These are phyloP conservation scores for Peromyscus melanophrys DNA, from an alignment of 2,797 vertebrate genomes.

Conservation along the genomic window DNA sequence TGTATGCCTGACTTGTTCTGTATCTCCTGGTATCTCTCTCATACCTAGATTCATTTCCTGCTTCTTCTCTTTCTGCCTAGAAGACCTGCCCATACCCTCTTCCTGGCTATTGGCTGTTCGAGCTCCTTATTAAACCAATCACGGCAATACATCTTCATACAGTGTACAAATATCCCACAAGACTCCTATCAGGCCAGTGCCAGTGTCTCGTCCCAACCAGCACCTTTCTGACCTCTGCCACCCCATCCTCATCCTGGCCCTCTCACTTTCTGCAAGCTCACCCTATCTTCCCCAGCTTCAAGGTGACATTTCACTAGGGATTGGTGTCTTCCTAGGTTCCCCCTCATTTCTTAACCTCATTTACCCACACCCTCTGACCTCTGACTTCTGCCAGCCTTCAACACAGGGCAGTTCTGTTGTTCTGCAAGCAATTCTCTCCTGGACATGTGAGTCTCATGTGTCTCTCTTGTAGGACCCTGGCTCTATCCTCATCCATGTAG, in stretches of 20 bases:
- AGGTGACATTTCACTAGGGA: background rate
- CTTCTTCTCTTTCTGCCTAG: background rate
- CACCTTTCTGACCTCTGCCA: background rate
- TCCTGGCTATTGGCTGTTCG: background rate
- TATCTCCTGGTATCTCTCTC: too few relatives aligned
- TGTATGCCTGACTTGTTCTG: background rate
- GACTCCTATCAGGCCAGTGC: background rate
- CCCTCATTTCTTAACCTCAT: background rate
- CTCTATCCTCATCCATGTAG: background rate
- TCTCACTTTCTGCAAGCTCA: background rate
- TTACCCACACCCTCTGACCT: background rate
- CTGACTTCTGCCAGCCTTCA: background rate
- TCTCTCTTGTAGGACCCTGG: background rate
- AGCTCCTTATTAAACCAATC: background rate
- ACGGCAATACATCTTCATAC: background rate
- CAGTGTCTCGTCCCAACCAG: too few relatives aligned
- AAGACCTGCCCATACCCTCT: background rate
- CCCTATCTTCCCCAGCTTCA: background rate
- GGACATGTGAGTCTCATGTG: background rate
- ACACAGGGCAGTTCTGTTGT: background rate
- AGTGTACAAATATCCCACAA: background rate
- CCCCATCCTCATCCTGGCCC: background rate
- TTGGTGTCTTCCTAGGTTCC: background rate
- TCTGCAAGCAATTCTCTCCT: background rate
- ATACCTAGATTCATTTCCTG: too few relatives aligned